phyloP scores from a whole-genome alignment of 1,140 invertebrate genomes.

The Eueides isabella region DNA sequence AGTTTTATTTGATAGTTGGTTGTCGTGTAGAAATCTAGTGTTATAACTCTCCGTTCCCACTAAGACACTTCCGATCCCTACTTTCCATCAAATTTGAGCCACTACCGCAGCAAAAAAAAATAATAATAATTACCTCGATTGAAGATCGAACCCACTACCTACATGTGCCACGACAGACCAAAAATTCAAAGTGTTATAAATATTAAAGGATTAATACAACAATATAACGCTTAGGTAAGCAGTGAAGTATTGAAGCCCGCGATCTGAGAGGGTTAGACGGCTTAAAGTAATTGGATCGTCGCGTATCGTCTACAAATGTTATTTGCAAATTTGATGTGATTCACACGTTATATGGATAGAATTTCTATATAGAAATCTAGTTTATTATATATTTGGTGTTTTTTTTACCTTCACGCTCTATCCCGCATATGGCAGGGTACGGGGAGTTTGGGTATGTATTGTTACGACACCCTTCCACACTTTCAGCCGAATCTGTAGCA shows the following conservation, averaged over 20 bases:
- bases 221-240: not conserved
- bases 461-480: not conserved
- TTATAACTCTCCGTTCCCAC: too few species aligned
- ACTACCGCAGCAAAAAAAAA: too few species aligned
- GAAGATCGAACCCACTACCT: too few species aligned
- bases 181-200: not conserved
- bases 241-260: not conserved
- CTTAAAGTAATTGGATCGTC: slow-evolving; percentile 6
- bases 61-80: too few species aligned
- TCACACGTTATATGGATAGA: slow-evolving; percentile 3
- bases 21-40: too few species aligned
- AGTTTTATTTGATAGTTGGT: too few species aligned
- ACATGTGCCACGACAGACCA: too few species aligned
- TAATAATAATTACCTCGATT: too few species aligned
- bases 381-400: not conserved
- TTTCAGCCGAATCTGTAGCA: not conserved
- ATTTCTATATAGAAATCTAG: not conserved
- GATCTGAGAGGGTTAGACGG: slow-evolving; percentile 8
- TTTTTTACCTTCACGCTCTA: not conserved
- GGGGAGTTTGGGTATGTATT: too few species aligned
- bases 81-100: too few species aligned
- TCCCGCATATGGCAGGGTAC: not conserved
- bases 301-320: not conserved
- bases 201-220: not conserved
- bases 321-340: slow-evolving; percentile 5